A percentile compares a stretch with the other conserved stretches of the same genome.
phyloP scores from a whole-genome alignment of 2,113 vertebrate species.

The Lucifuga dentata region DNA sequence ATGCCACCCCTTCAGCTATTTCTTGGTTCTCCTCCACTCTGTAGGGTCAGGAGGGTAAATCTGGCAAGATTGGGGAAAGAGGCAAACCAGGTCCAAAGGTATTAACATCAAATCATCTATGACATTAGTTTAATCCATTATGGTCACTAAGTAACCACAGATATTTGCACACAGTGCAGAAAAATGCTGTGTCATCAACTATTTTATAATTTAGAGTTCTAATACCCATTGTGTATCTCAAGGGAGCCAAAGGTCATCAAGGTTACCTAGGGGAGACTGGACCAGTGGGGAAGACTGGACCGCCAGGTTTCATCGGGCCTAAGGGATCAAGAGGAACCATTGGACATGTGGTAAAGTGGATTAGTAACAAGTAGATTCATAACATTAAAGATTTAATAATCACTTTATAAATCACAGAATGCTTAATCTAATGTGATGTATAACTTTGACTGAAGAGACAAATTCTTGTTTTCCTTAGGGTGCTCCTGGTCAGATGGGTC shows the following conservation, averaged over 20 bases:
- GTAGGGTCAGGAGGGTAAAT: slow-evolving; percentile 95
- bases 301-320: slow-evolving; percentile 89
- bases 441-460: not conserved
- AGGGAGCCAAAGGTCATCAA: slow-evolving; percentile 94
- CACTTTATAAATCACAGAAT: not conserved
- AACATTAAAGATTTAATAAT: slow-evolving; percentile 23
- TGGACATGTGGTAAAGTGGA: slow-evolving; percentile 90
- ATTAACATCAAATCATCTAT: slow-evolving; percentile 19
- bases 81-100: slow-evolving; percentile 95
- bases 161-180: not conserved
- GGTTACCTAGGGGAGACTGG: slow-evolving; percentile 95
- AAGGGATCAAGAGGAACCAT: slow-evolving; percentile 97
- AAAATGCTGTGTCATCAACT: too few relatives aligned
- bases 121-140: not conserved
- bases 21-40: slow-evolving; percentile 17
- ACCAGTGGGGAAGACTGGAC: slow-evolving; percentile 87
- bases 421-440: not conserved
- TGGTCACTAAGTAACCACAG: not conserved
- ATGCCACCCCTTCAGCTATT: not conserved
- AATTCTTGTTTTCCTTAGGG: slow-evolving; percentile 81
- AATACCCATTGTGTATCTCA: slow-evolving; percentile 17
- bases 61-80: slow-evolving; percentile 92
- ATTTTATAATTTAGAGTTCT: not conserved
- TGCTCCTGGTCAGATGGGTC: slow-evolving; percentile 93
- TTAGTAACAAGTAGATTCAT: slow-evolving; percentile 44